phyloP scores from a whole-genome alignment of 2,888 invertebrate species.

The Leucophora obtusa region DNA sequence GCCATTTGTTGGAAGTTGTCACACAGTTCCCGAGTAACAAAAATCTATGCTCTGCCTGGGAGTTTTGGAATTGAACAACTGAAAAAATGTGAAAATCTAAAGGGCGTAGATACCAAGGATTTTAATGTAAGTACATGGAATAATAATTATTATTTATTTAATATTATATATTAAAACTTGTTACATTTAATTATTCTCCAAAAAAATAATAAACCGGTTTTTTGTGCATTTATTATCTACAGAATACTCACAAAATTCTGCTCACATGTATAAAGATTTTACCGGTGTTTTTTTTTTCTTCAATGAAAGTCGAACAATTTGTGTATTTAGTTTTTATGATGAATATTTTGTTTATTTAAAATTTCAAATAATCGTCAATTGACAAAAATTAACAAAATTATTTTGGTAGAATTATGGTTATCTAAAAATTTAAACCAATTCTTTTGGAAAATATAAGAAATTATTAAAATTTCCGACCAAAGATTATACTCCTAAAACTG shows the following conservation, averaged over 20 bases:
- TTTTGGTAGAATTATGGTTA: too few species aligned
- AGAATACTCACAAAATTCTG: conserved; percentile 4
- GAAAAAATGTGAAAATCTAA: conserved; percentile 84
- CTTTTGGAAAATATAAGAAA: too few species aligned
- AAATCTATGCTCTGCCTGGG: conserved; percentile 91
- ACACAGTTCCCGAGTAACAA: conserved; percentile 85
- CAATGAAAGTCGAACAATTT: conserved; percentile 42
- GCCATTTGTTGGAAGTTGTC: conserved; percentile 96
- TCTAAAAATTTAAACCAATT: too few species aligned
- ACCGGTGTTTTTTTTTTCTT: background rate
- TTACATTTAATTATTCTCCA: background rate
- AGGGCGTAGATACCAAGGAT: conserved; percentile 82
- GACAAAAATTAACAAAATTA: too few species aligned
- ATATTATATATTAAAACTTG: background rate
- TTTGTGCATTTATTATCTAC: conserved; percentile 24
- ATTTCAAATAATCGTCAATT: too few species aligned
- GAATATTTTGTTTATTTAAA: conserved; percentile 1
- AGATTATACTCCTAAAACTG: too few species aligned
- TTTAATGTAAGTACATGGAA: conserved; percentile 82
- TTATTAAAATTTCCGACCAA: too few species aligned
- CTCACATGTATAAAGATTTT: conserved; percentile 16
- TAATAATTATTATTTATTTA: background rate
- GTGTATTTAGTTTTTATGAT: conserved; percentile 8
- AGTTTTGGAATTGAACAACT: conserved; percentile 88
- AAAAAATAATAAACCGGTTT: conserved; percentile 15